Evolutionary conservation across 2,113 vertebrate species (phyloP).

Genomic region (Tringa solitaria): DNA sequence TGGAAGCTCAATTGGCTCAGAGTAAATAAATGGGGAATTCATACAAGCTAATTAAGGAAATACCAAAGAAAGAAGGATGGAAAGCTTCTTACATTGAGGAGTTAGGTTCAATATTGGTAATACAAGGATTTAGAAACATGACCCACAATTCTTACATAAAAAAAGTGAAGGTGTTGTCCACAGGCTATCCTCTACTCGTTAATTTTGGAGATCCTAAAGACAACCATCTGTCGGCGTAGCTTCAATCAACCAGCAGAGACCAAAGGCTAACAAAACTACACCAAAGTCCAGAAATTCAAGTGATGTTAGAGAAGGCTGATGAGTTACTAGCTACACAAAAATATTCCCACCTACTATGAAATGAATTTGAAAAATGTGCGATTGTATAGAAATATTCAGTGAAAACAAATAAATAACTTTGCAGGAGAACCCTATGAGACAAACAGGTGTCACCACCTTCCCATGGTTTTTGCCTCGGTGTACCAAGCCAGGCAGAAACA

Average conservation of each 20-base stretch:
- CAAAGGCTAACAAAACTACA: not conserved
- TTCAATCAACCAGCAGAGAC: not conserved
- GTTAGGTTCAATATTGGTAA: not conserved
- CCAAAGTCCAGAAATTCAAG: not conserved
- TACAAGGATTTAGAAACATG: not conserved
- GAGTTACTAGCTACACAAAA: not conserved
- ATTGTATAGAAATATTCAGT: not conserved
- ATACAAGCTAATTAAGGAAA: not conserved
- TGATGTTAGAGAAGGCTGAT: not conserved
- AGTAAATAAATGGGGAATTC: not conserved
- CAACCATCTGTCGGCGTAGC: not conserved
- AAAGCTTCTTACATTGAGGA: not conserved
- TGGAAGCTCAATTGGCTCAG: not conserved
- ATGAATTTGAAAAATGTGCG: not conserved
- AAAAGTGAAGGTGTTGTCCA: not conserved
- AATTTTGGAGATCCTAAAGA: not conserved
- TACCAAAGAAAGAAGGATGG: not conserved
- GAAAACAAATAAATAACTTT: not conserved
- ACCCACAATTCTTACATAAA: not conserved
- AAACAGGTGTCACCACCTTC: rapidly evolving
- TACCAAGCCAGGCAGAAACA: not conserved
- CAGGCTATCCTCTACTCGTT: not conserved
- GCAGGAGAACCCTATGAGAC: not conserved
- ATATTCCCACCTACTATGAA: not conserved
- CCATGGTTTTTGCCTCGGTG: not conserved